Base-by-base conservation (phyloP, 2,888 invertebrate genomes). In the Sarcophaga carnaria region DNA sequence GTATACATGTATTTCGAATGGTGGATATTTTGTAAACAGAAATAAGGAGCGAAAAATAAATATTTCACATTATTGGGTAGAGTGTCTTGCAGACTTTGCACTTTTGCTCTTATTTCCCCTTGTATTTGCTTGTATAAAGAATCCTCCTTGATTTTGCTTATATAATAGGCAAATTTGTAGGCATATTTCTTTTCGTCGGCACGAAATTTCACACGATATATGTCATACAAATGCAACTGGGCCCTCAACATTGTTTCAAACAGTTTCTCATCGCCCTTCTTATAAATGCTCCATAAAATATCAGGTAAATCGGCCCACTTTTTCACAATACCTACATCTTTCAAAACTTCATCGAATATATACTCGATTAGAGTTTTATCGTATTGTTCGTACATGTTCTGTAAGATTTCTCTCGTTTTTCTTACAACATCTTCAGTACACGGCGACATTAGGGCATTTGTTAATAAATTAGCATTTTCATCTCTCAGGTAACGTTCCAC, bases 1-100 rank as follows among this genome's bases (percentile, higher is more conserved):
- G 74, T 77, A 20, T 86, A 86, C 22, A 86, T 69, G 17, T 83
- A 86, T 54, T 64, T 83, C 11, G 64, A 69, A 67, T 83, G 70
- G 25, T 80, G 72, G 1, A n/a, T 10, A 54, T 80, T 86, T 80
- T 69, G 60, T 1, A 86, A 69, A 37, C 86, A 86, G 60, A 86
- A 86, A 47, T 86, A 54, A 8, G 83, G 83, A 17, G 60, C 60
- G 20, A 86, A 86, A 3, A 80, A 72, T n/a, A 86, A 54, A 70
- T 83, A 86, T 64, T 78, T 83, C 11, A 86, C 37, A 25, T 70
- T 78, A 4, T 62, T 14, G 0, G 83, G 83, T 47, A 86, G 5
- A 6, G 74, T 69, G 8, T 63, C 17, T 2, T 66, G 17, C 12
- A 83, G 22, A 11, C 69, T 63, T 25, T 86, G 72, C 6, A 83